phyloP scores from a whole-genome alignment of 1,140 invertebrate genomes.

The Reticulitermes speratus region DNA sequence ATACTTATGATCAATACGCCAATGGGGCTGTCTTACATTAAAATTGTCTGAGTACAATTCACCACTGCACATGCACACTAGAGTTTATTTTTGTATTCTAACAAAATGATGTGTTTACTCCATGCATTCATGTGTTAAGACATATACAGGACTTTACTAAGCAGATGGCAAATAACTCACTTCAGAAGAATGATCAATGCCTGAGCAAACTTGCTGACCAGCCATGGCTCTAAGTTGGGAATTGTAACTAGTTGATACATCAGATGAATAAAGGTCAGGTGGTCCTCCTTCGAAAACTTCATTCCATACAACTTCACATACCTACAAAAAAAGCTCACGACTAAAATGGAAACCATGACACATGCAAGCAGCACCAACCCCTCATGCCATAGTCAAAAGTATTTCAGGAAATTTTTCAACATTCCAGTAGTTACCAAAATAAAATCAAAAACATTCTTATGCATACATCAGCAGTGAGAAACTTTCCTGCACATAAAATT shows the following conservation, averaged over 20 bases:
- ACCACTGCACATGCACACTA: too few relatives aligned
- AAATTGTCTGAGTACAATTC: too few relatives aligned
- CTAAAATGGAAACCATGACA: background rate
- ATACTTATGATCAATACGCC: too few relatives aligned
- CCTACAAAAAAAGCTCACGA: conserved; percentile 50
- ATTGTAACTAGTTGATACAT: conserved; percentile 75
- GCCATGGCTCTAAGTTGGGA: conserved; percentile 71
- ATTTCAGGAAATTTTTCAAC: background rate
- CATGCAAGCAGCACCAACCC: background rate
- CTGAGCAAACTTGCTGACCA: conserved; percentile 67
- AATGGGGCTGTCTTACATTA: too few relatives aligned
- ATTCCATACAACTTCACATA: conserved; percentile 81
- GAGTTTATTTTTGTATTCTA: too few relatives aligned
- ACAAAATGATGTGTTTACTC: too few relatives aligned
- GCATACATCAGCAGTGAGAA: too few relatives aligned
- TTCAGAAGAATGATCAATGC: conserved; percentile 55
- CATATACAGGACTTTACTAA: too few relatives aligned
- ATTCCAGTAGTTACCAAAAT: background rate
- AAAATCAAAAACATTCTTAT: background rate
- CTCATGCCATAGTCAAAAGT: too few relatives aligned
- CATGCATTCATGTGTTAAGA: too few relatives aligned
- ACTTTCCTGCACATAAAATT: too few relatives aligned
- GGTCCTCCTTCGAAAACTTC: conserved; percentile 88
- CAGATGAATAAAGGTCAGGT: conserved; percentile 83
- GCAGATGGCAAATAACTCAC: conserved; percentile 46